Evolutionary conservation across 2,797 vertebrate genomes (phyloP), one percentile per base, ranked within the genome.

Genomic region (Lepilemur septentrionalis): DNA sequence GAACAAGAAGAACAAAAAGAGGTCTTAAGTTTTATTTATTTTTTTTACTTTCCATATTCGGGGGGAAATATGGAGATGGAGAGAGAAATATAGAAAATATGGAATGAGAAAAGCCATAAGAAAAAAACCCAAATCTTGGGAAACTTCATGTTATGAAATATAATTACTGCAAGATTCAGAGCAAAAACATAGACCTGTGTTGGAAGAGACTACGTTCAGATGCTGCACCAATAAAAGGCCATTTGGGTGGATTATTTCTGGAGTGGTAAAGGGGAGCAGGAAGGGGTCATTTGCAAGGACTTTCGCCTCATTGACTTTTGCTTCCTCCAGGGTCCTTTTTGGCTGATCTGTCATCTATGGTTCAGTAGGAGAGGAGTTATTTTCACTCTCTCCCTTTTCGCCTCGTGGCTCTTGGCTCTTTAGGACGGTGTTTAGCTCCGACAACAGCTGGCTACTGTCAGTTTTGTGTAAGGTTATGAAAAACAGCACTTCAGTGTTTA

Each of bases 391-490:
- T 97, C 93, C 55, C 76, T 97, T 96, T 97, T 90, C 5, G 87
- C 93, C 96, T 97, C n/a, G 0, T 94, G 89, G 94, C 94, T 97
- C 86, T 93, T 84, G 80, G 95, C 91, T 97, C 76, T 96, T 94
- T 79, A 96, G 89, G 80, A 94, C 46, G 79, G 80, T 69, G 84
- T 96, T 97, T 95, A 96, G 91, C 84, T 97, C 95, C 93, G 94
- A 97, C 97, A 95, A 98, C 97, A 98, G 97, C 97, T 98, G 97
- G 97, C 97, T 89, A 94, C 97, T 94, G 96, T 98, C 97, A 97
- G 76, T 91, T 96, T 95, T 97, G 89, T 82, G 94, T 88, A 84
- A 41, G 96, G 93, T 96, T 97, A 96, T 92, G 96, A 97, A 95
- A 97, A 67, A 86, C 89, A 88, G 78, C 79, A 82, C 80, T 93